Evolutionary conservation across 2,797 vertebrate species (phyloP), one percentile per base, ranked within the genome.

Genomic region (Salarias fasciatus): DNA sequence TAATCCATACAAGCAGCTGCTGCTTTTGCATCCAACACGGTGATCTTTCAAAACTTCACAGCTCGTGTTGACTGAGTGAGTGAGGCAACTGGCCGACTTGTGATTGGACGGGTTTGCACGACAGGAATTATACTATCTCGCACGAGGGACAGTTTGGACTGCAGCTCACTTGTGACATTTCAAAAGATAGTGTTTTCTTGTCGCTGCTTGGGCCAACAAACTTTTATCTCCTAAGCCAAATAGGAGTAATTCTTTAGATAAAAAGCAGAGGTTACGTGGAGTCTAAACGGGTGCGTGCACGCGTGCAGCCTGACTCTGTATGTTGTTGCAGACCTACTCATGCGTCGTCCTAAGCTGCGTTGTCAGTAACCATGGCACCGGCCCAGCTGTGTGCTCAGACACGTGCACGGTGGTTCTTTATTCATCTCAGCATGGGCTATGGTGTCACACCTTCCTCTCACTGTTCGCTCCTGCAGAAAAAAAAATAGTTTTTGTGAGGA

Each of bases 281-380:
- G 40, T 54, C 50, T 61, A 66, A 1, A 49, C 28, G 44, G 2
- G 28, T 5, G 31, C 41, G 68, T 9, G 49, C 9, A 47, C 47
- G 18, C 54, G 10, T 43, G 58, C 37, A 44, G 30, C 8, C 33
- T 36, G 45, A 29, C 52, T 6, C 63, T 62, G 30, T 8, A 15
- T 51, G 57, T 41, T 29, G 66, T 64, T 60, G 66, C 63, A 55
- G 37, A 81, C 78, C 79, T 75, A 50, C 76, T 75, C 71, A 58
- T 43, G 53, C 75, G 59, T 57, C 31, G 47, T 58, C 48, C 46
- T 31, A 57, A 81, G 72, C 78, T 83, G 84, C 80, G 86, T 89
- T 80, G 76, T 82, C 86, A 66, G 92, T 92, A 86, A 88, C 92
- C 89, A 91, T 91, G 88, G 88, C 87, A 88, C 58, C 81, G 74